Base-by-base conservation (phyloP, 2,113 vertebrate genomes). In the Phylloscopus trochilus region DNA sequence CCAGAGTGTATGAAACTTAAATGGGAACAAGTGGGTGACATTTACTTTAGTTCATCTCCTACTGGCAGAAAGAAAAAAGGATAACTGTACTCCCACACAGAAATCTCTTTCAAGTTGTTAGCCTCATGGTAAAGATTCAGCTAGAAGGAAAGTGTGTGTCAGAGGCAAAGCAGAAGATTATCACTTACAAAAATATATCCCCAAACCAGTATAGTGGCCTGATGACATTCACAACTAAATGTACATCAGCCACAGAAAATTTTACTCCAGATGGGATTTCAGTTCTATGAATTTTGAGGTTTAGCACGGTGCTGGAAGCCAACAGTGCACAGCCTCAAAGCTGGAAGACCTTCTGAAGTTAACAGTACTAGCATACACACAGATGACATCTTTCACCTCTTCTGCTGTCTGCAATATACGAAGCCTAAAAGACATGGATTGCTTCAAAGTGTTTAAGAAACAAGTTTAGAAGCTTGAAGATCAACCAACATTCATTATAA, bases 61-160 rank as follows among this genome's bases (percentile, higher is more conserved):
- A 68, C 87, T 87, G 82, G 78, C 74, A 73, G 81, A 89, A 93
- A 89, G 83, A 82, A 94, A 90, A 95, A 94, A 80, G 74, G 58
- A 89, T 91, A 95, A 90, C 60, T 92, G 64, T 74, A 95, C 87
- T 97, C 76, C 88, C 63, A 91, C 83, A 96, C 76, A 96, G 74
- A 94, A 82, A 94, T 67, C 41, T 76, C 85, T 95, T 97, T 92
- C 43, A 96, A 91, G 88, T 93, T 56, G 79, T 92, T 93, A 93
- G 83, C 63, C 72, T 96, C 35, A 49, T 70, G 66, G 76, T 94
- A 63, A 82, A 95, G 83, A 96, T 94, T 92, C 83, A 93, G 80
- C 44, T 94, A 75, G 63, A 94, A 93, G 87, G 76, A 90, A 92
- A 89, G 83, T 51, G 75, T 44, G 52, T 93, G 70, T 93, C 82